Percentiles rank a stretch among this genome's conserved stretches.
Evolutionary conservation across 2,113 vertebrate species (phyloP).

Genomic region (Crocuta crocuta): DNA sequence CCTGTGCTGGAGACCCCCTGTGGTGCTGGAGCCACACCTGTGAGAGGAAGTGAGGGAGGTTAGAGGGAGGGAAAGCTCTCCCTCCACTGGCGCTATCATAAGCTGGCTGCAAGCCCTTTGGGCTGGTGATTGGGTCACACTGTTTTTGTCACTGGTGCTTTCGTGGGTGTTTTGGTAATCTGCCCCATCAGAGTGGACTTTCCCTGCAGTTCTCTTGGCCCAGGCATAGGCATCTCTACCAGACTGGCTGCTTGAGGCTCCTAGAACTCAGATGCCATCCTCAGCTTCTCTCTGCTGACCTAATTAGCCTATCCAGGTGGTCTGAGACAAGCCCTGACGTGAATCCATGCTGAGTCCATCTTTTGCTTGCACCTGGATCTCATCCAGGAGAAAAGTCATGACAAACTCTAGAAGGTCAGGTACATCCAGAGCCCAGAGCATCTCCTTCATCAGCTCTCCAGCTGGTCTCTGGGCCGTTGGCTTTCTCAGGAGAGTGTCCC

Average conservation of each 20-base stretch:
- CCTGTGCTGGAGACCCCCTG: not conserved
- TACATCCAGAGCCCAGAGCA: no score
- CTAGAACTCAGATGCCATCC: not conserved
- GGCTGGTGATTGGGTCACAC: not conserved
- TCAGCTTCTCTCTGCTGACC: not conserved
- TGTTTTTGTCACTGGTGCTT: not conserved
- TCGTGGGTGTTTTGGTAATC: not conserved
- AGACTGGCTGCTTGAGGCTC: not conserved
- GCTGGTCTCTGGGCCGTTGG: not conserved
- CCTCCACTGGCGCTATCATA: accelerated
- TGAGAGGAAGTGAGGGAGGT: not conserved
- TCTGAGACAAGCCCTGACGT: not conserved
- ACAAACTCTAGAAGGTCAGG: not conserved
- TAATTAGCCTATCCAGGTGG: not conserved
- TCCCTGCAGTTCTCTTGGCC: not conserved
- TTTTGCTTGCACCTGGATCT: not conserved
- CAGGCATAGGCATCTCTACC: not conserved
- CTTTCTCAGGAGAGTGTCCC: not conserved
- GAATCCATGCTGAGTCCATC: not conserved
- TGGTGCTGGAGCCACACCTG: accelerated
- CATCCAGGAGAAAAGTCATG: not conserved
- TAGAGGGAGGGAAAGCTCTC: accelerated
- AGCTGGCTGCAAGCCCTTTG: not conserved
- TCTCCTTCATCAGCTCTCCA: not conserved
- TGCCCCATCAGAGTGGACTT: accelerated